Evolutionary conservation across 2,888 invertebrate species (phyloP), one percentile per base, ranked within the genome.

Genomic region (Cotesia congregata): DNA sequence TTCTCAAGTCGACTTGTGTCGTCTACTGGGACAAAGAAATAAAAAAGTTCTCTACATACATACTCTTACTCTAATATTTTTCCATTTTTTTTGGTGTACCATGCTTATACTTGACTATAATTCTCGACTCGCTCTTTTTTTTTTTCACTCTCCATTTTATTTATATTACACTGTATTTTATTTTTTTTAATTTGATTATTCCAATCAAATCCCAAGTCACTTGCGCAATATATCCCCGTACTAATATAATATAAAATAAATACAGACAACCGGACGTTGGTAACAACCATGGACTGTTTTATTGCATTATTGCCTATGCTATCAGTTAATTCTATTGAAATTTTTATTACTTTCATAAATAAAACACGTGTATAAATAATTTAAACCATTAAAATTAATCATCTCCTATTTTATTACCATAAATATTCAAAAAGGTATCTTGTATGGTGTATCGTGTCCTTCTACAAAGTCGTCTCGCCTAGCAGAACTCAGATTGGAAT

Each of bases 171-270:
- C 3, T 30, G 30, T 3, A 30, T 30, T 30, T 30, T 30, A 30
- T 30, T 30, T 30, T 30, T 30, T 30, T 30, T 30, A 30, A 30
- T 30, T 30, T 30, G 30, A 30, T 30, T 30, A 30, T 30, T 30
- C 30, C 30, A 30, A 30, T 30, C 30, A 30, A 30, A 30, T 30
- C 30, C 30, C 2, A 30, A 30, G 75, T 71, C 38, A 20, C 70
- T 38, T 67, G 38, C 74, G 75, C 76, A 78, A 80, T 77, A 50
- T 3, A 12, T 7, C 50, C 12, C 50, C 7, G 2, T 50, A 50
- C 50, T 30, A 30, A 30, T 30, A 30, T 30, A 3, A 30, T 30
- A 30, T 30, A 30, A 30, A 30, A 30, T 30, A 30, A 30, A 30
- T 30, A 30, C 30, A 30, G 30, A 30, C 50, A 50, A 50, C 50